Evolutionary conservation across 2,113 vertebrate species (phyloP), one percentile per base, ranked within the genome.

Genomic region (Oncorhynchus clarkii): DNA sequence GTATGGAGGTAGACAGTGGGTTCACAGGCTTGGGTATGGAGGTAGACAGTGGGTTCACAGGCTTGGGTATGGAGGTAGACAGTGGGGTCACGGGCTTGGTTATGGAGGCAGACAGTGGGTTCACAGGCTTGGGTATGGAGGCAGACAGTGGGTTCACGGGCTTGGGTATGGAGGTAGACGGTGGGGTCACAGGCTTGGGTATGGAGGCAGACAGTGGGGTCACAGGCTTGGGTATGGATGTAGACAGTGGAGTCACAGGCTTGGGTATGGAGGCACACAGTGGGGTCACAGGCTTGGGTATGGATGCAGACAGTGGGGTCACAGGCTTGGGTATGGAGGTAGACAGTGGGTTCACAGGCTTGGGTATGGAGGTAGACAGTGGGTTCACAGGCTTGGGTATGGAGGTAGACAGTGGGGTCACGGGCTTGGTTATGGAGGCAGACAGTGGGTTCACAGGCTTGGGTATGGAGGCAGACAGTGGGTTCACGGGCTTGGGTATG

Each of bases 41-140:
- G 77, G 69, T 31, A 78, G 68, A 75, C 49, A 34, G 75, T 22
- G 22, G 22, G 64, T 31, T 81, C 75, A 51, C 70, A 59, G 71
- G 67, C 16, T 34, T 16, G 59, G 26, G 67, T 29, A 16, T 22
- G 57, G 69, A 67, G 74, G 65, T 31, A 80, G 71, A 75, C 49
- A 39, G 72, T 22, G 22, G 22, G 64, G 67, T 81, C 75, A 51
- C 70, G 64, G 71, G 67, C 16, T 34, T 16, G 66, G 26, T 60
- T 29, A 16, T 22, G 57, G 69, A 71, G 74, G 69, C 57, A 80
- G 71, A 75, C 49, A 34, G 75, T 22, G 22, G 22, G 70, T 49
- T 81, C 75, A 51, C 66, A 71, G 71, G 66, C 14, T 34, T 16
- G 59, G n/a, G 67, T 29, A 16, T 22, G 57, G 69, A 71, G 74